Evolutionary conservation across 2,888 invertebrate species (phyloP).

Genomic region (Aquatica leii): DNA sequence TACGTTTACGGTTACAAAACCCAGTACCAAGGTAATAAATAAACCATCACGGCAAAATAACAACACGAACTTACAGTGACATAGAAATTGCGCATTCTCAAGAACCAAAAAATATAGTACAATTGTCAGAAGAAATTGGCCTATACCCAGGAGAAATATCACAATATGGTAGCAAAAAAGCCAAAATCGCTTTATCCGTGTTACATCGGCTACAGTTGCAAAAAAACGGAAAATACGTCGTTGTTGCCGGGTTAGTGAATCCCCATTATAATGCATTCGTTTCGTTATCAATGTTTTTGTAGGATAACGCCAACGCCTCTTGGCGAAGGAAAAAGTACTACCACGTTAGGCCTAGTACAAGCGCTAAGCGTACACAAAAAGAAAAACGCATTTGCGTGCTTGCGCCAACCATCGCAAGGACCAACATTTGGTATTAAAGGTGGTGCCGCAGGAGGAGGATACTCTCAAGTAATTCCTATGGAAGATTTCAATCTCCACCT

Average conservation of each 20-base stretch:
- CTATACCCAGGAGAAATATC: slow-evolving; percentile 82
- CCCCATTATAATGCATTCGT: background rate
- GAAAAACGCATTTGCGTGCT: slow-evolving; percentile 90
- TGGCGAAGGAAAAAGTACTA: slow-evolving; percentile 99
- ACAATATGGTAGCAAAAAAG: slow-evolving; percentile 92
- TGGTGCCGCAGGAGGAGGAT: slow-evolving; percentile 98
- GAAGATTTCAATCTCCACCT: slow-evolving; percentile 99
- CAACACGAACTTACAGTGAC: slow-evolving; percentile 68
- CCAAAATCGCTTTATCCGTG: slow-evolving; percentile 87
- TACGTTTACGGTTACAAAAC: slow-evolving; percentile 68
- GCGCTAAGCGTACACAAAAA: slow-evolving; percentile 86
- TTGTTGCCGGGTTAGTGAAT: slow-evolving; percentile 86
- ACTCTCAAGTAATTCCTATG: slow-evolving; percentile 97
- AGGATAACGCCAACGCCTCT: slow-evolving; percentile 98
- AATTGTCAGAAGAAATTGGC: slow-evolving; percentile 85
- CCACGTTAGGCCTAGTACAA: slow-evolving; percentile 90
- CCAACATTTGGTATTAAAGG: slow-evolving; percentile 99
- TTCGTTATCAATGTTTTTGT: slow-evolving; percentile 31
- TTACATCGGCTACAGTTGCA: slow-evolving; percentile 76
- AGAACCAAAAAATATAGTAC: slow-evolving; percentile 81
- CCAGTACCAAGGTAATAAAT: slow-evolving; percentile 86
- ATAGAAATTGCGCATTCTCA: slow-evolving; percentile 90
- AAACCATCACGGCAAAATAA: background rate
- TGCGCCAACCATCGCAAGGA: slow-evolving; percentile 98
- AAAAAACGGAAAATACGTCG: slow-evolving; percentile 88